Conservation (phyloP, 2,888 invertebrate genomes). For the Agrotis ipsilon region DNA sequence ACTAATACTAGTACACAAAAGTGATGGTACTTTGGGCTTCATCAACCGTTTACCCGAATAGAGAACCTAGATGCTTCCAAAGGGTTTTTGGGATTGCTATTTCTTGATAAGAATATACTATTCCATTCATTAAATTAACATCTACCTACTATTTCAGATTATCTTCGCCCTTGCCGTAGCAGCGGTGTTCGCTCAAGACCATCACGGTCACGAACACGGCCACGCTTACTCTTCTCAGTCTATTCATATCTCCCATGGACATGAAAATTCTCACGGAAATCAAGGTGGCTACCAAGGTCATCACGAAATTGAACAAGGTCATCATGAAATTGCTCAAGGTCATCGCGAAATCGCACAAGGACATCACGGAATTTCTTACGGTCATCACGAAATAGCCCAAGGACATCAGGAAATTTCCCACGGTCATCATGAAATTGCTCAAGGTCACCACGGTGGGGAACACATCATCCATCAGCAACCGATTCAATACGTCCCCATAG, state of each 20-base stretch:
- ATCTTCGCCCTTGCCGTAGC: constrained; percentile 64
- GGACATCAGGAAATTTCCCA: constrained; percentile 26
- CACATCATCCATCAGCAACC: constrained; percentile 58
- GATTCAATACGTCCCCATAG: constrained; percentile 53
- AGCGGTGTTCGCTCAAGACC: constrained; percentile 72
- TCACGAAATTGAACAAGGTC: constrained; percentile 10
- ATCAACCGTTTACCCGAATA: too few species aligned
- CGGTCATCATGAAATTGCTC: constrained; percentile 28
- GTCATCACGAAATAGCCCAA: constrained; percentile 9
- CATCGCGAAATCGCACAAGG: constrained; percentile 32
- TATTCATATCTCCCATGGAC: constrained; percentile 65
- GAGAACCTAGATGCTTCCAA: too few species aligned
- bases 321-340: constrained; percentile 22
- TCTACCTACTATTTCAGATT: constrained; percentile 28
- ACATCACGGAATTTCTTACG: constrained; percentile 14
- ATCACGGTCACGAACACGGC: constrained; percentile 66
- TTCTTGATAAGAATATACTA: too few species aligned
- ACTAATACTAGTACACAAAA: too few species aligned
- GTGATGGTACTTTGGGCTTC: too few species aligned
- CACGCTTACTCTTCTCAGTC: constrained; percentile 72
- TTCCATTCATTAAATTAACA: too few species aligned
- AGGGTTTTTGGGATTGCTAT: background rate
- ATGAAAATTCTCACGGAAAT: constrained; percentile 35
- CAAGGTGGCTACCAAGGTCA: constrained; percentile 21
- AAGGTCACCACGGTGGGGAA: constrained; percentile 49